Conservation (phyloP, 1,140 invertebrate genomes). For the Neodiprion lecontei region DNA sequence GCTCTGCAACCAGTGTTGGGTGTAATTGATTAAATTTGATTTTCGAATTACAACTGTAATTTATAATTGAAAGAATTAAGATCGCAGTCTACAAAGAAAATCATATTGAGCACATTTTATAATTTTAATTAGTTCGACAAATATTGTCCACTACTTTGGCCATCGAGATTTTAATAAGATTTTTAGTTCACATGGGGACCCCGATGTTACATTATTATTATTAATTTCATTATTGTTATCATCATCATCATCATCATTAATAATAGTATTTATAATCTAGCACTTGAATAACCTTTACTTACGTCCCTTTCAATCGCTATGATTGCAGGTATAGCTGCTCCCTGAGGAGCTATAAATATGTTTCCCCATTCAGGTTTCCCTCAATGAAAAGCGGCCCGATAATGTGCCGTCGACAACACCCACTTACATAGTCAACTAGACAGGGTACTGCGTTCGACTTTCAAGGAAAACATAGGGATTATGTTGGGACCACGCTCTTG, state of each 20-base stretch:
- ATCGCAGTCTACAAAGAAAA: no score
- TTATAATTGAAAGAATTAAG: no score
- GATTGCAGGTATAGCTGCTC: constrained; percentile 31
- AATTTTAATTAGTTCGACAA: no score
- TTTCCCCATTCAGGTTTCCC: constrained; percentile 33
- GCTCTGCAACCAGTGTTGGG: no score
- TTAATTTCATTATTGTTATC: neutral
- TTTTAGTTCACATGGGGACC: no score
- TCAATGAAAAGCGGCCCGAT: constrained; percentile 46
- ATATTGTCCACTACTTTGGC: no score
- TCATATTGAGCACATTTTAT: no score
- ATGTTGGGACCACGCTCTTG: constrained; percentile 37
- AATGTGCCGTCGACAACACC: constrained; percentile 41
- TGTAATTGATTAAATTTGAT: no score
- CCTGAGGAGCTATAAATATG: constrained; percentile 35
- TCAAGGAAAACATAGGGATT: constrained; percentile 38
- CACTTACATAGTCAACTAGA: constrained; percentile 47
- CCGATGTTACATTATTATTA: no score
- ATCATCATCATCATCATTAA: neutral
- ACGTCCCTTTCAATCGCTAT: neutral
- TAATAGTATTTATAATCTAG: neutral
- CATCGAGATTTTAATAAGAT: no score
- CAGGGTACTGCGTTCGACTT: constrained; percentile 39
- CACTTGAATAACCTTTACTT: neutral
- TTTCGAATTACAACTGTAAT: no score